Conservation (phyloP, 1,140 invertebrate species). For the Drosophila pseudoananassae region DNA sequence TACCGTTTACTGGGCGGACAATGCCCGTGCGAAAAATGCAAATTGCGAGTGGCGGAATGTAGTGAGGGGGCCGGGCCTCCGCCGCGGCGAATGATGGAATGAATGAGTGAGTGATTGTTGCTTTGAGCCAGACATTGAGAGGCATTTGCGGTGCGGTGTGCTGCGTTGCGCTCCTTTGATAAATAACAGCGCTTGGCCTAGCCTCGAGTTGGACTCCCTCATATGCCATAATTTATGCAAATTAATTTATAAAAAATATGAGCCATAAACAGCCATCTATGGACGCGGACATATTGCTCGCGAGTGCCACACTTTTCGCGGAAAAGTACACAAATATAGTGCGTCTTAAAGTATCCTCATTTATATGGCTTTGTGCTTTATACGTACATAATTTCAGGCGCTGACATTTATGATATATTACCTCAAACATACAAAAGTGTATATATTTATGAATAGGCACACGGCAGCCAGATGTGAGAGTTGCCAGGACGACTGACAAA, state of each 20-base stretch:
- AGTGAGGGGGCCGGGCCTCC: conserved; percentile 19
- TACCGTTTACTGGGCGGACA: conserved; percentile 42
- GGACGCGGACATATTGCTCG: conserved; percentile 61
- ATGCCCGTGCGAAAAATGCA: conserved; percentile 77
- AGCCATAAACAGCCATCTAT: conserved; percentile 13
- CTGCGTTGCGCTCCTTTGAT: conserved; percentile 50
- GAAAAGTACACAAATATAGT: conserved; percentile 77
- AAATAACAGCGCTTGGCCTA: conserved; percentile 69
- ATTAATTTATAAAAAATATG: conserved; percentile 70
- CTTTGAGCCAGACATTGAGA: conserved; percentile 47
- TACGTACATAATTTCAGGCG: conserved; percentile 76
- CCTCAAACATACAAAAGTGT: conserved; percentile 18
- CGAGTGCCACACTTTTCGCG: conserved; percentile 73
- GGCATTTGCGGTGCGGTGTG: conserved; percentile 46
- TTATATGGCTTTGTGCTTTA: conserved; percentile 83
- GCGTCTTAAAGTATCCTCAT: conserved; percentile 77
- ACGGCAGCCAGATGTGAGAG: conserved; percentile 1
- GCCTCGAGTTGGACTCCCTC: conserved; percentile 54
- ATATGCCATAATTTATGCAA: conserved; percentile 81
- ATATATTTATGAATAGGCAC: conserved; percentile 18
- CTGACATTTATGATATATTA: conserved; percentile 81
- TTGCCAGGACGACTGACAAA: conserved; percentile 60
- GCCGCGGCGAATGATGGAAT: conserved; percentile 37
- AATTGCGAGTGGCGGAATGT: conserved; percentile 66
- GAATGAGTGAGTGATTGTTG: conserved; percentile 68